Evolutionary conservation across 2,113 vertebrate genomes (phyloP).

Genomic region (Helogale parvula): DNA sequence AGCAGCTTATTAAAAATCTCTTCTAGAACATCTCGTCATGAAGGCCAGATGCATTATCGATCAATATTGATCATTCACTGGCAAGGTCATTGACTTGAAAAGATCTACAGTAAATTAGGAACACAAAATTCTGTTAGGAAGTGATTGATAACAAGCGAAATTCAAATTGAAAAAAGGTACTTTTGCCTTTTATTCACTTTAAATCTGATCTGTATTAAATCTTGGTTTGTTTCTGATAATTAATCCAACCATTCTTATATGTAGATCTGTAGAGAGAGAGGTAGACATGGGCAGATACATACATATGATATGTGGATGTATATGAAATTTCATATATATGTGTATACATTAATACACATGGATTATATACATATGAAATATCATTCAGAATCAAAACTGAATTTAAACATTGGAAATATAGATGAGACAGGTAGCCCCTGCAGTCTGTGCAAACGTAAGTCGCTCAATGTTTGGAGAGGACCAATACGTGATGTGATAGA

Average conservation of each 20-base stretch:
- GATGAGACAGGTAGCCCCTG: not conserved
- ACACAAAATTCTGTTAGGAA: slow-evolving; percentile 19
- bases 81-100: slow-evolving; percentile 40
- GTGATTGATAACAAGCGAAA: not conserved
- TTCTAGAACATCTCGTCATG: not conserved
- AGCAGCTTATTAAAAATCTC: slow-evolving; percentile 47
- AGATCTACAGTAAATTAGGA: slow-evolving; percentile 26
- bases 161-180: slow-evolving; percentile 23
- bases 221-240: not conserved
- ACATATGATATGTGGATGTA: not conserved
- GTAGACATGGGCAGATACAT: not conserved
- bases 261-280: not conserved
- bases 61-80: slow-evolving; percentile 25
- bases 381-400: not conserved
- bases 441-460: not conserved
- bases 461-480: not conserved
- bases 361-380: not conserved
- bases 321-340: not conserved
- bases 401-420: not conserved
- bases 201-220: not conserved
- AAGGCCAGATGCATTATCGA: slow-evolving; percentile 37
- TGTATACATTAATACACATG: not conserved
- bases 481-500: not conserved
- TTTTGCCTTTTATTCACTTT: not conserved
- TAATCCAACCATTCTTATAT: not conserved